Evolutionary conservation across 2,888 invertebrate species (phyloP).

Genomic region (Stramonita haemastoma): DNA sequence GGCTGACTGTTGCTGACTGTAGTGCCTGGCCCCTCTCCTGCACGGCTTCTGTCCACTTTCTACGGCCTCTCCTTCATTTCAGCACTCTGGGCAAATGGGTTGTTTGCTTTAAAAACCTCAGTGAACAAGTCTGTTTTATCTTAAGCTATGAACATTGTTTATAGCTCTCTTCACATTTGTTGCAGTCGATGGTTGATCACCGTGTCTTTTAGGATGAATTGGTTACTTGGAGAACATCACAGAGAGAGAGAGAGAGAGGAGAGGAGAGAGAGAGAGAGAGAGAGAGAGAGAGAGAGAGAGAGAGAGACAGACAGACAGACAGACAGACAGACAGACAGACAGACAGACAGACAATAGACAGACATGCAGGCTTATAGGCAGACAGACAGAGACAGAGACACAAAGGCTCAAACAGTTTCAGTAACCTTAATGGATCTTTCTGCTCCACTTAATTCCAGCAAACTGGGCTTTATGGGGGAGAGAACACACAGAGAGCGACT

Average conservation of each 20-base stretch:
- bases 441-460: slow-evolving; percentile 16
- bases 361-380: neutral
- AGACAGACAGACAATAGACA: too few relatives aligned
- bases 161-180: too few relatives aligned
- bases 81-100: too few relatives aligned
- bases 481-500: neutral
- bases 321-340: neutral
- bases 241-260: neutral
- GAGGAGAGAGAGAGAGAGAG: neutral
- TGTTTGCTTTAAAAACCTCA: too few relatives aligned
- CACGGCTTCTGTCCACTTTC: neutral
- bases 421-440: neutral
- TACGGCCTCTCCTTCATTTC: neutral
- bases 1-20: neutral
- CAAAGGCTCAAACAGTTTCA: neutral
- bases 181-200: too few relatives aligned
- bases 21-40: neutral
- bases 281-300: neutral
- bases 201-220: too few relatives aligned
- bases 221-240: too few relatives aligned
- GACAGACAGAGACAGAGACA: neutral
- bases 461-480: neutral
- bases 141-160: too few relatives aligned
- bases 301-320: neutral
- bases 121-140: too few relatives aligned